These are phyloP conservation scores for Lepidurus couesii DNA, from an alignment of 1,140 invertebrate genomes.

Conservation along the genomic window DNA sequence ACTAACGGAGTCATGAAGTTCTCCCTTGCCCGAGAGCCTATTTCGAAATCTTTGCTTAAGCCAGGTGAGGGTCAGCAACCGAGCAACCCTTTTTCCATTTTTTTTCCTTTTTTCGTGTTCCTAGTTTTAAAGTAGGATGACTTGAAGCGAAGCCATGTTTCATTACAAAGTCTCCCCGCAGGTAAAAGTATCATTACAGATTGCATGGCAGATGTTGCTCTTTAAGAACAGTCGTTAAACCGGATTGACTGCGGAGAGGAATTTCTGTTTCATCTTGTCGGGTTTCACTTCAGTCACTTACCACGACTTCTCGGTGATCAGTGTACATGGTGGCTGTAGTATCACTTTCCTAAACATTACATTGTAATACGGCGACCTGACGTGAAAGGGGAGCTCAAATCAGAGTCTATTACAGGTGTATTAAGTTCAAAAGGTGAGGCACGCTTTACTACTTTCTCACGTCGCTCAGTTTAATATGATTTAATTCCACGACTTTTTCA, in stretches of 20 bases:
- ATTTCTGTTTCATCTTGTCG: no score
- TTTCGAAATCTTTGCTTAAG: not conserved
- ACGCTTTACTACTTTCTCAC: no score
- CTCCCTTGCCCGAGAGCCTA: not conserved
- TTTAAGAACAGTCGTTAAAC: not conserved
- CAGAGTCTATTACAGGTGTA: no score
- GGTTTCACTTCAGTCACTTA: no score
- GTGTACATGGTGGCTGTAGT: no score
- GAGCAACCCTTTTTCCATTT: not conserved
- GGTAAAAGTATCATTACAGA: not conserved
- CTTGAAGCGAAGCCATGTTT: conserved; percentile 2
- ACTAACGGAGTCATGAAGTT: not conserved
- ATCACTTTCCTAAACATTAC: no score
- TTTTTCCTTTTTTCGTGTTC: not conserved
- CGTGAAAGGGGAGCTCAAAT: no score
- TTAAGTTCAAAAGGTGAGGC: no score
- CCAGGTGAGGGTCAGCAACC: conserved; percentile 16
- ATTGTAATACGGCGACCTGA: no score
- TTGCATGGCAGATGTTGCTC: not conserved
- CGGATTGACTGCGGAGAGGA: not conserved
- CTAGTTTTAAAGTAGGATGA: not conserved
- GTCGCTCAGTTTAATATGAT: no score
- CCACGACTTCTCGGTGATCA: no score
- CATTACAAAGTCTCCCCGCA: not conserved
- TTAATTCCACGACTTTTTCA: no score